Conservation (phyloP, 2,888 invertebrate genomes). For the Andrena praecox region DNA sequence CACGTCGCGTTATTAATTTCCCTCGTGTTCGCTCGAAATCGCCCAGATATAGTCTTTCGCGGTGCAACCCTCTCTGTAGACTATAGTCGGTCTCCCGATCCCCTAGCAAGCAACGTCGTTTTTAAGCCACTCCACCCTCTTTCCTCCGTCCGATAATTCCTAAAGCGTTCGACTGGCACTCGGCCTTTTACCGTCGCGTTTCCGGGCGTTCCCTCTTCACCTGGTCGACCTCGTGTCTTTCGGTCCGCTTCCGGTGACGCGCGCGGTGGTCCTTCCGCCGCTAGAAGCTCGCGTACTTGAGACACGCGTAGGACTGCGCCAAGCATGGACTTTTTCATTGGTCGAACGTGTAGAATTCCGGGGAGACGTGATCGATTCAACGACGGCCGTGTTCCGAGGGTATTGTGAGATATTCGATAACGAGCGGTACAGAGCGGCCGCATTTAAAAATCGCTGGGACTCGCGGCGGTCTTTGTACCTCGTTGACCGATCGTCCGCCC, state of each 20-base stretch:
- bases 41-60: constrained; percentile 10
- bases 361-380: background rate
- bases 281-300: no score
- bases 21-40: background rate
- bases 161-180: background rate
- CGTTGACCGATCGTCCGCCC: constrained; percentile 42
- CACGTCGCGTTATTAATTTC: constrained; percentile 30
- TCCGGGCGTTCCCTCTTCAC: background rate
- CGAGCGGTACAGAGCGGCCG: constrained; percentile 19
- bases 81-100: constrained; percentile 4
- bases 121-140: background rate
- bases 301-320: no score
- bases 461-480: constrained; percentile 27
- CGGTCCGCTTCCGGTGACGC: background rate
- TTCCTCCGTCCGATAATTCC: constrained; percentile 6
- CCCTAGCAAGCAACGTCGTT: constrained; percentile 6
- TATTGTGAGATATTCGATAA: constrained; percentile 35
- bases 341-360: no score
- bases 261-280: no score
- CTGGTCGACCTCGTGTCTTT: constrained; percentile 6
- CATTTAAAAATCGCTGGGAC: constrained; percentile 49
- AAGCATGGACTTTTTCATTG: no score
- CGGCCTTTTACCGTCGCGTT: no score
- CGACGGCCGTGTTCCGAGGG: background rate
- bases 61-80: background rate